phyloP scores from a whole-genome alignment of 2,888 invertebrate species.

The Chymomyza procnemis region DNA sequence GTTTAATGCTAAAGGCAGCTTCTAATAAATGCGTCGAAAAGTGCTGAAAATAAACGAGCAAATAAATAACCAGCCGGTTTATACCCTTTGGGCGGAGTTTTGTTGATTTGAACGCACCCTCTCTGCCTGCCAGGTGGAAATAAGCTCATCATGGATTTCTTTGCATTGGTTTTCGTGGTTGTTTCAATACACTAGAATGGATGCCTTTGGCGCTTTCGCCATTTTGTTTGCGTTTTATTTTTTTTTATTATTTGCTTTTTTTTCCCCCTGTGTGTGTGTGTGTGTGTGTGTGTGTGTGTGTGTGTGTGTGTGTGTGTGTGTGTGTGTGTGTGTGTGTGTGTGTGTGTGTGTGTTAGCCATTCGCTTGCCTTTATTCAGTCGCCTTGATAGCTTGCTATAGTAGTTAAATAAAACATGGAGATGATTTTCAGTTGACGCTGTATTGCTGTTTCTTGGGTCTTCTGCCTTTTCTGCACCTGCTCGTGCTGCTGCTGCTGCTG shows the following conservation, averaged over 20 bases:
- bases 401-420: constrained; percentile 66
- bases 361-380: constrained; percentile 25
- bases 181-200: neutral
- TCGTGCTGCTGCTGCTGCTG: neutral
- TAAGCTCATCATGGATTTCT: constrained; percentile 27
- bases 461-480: constrained; percentile 5
- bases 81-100: constrained; percentile 1
- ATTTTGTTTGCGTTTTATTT: constrained; percentile 14
- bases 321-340: neutral
- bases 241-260: constrained; percentile 1
- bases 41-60: constrained; percentile 67
- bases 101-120: neutral
- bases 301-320: neutral
- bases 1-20: constrained; percentile 47
- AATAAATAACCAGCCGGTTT: constrained; percentile 54
- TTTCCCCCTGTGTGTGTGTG: neutral
- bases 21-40: constrained; percentile 63
- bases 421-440: constrained; percentile 55
- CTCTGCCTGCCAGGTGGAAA: neutral
- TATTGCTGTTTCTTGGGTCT: neutral
- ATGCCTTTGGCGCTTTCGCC: constrained; percentile 4
- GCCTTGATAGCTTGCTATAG: constrained; percentile 41
- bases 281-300: neutral
- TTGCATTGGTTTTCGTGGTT: constrained; percentile 42
- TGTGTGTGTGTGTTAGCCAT: constrained; percentile 1